A percentile compares a stretch with the other conserved stretches of the same genome.
phyloP scores from a whole-genome alignment of 2,888 invertebrate genomes.

The Sesia apiformis region DNA sequence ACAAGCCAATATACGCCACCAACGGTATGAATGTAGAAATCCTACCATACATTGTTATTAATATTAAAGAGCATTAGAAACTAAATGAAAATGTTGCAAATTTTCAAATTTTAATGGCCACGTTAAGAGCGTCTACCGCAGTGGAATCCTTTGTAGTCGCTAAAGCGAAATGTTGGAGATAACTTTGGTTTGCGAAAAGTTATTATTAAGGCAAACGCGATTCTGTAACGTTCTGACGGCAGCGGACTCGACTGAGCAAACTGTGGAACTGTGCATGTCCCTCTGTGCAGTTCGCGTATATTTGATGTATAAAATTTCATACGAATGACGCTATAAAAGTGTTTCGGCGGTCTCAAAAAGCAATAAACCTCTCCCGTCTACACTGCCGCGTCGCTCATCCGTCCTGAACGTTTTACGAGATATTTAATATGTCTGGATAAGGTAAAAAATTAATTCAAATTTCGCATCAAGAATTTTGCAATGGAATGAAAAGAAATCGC shows the following conservation, averaged over 20 bases:
- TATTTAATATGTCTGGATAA: conserved; percentile 4
- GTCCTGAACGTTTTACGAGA: conserved; percentile 4
- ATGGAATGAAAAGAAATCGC: no score
- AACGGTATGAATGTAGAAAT: no score
- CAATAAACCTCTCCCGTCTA: conserved; percentile 12
- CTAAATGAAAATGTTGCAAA: background rate
- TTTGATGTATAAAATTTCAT: conserved; percentile 12
- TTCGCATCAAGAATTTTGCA: no score
- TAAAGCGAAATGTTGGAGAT: background rate
- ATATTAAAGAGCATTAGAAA: background rate
- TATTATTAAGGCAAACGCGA: background rate
- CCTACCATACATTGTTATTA: background rate
- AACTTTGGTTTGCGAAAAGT: conserved; percentile 1
- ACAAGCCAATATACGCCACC: no score
- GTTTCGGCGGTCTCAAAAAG: conserved; percentile 5
- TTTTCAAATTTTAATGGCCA: conserved; percentile 1
- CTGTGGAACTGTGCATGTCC: background rate
- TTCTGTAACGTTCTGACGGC: background rate
- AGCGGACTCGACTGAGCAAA: background rate
- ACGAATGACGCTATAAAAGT: conserved; percentile 13
- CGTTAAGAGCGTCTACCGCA: background rate
- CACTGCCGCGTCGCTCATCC: conserved; percentile 6
- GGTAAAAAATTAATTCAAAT: no score
- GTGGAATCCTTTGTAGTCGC: background rate
- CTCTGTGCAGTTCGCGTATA: conserved; percentile 2